Base-by-base conservation (phyloP, 1,140 invertebrate genomes). In the Maconellicoccus hirsutus region DNA sequence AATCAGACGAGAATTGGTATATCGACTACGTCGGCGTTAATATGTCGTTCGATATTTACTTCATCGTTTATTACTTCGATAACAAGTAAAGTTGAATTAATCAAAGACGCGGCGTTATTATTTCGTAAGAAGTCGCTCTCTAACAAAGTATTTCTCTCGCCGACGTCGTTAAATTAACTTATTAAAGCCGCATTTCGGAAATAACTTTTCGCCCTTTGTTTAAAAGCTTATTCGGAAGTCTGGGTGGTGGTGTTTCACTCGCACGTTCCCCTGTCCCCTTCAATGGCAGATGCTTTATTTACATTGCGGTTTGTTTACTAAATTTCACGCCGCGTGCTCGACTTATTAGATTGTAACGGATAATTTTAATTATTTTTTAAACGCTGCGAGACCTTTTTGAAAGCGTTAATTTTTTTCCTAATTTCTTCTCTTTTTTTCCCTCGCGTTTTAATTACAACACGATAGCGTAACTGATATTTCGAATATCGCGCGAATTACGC, bases 81-180 rank as follows among this genome's bases (percentile, higher is more conserved):
- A 19, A 16, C 10, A 16, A 6, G 42, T 19, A 4, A 16, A 14
- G 42, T 52, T 16, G 42, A 52, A 52, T 52, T 52, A 52, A 52
- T 52, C 42, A 52, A 52, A 52, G 42, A 52, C 42, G n/a, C 12
- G 16, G n/a, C 10, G 42, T 16, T 16, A 16, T 52, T 52, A 52
- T 8, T 4, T 8, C 16, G 16, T 52, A 8, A 52, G 6, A 16
- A 52, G 42, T 52, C 4, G 42, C 42, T 14, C 16, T 52, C n/a
- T 52, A 52, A 52, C 16, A 14, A 52, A 52, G 42, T 16, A 52
- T 16, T 52, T 52, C 42, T 52, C 42, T 14, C 42, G 42, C 10
- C 42, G 42, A 52, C 42, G 42, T 14, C 42, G 42, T 52, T 52
- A 52, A 52, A 52, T 52, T 52, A 52, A 52, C 42, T 52, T 52